Conservation (phyloP, 2,888 invertebrate genomes). For the Suillia variegata region DNA sequence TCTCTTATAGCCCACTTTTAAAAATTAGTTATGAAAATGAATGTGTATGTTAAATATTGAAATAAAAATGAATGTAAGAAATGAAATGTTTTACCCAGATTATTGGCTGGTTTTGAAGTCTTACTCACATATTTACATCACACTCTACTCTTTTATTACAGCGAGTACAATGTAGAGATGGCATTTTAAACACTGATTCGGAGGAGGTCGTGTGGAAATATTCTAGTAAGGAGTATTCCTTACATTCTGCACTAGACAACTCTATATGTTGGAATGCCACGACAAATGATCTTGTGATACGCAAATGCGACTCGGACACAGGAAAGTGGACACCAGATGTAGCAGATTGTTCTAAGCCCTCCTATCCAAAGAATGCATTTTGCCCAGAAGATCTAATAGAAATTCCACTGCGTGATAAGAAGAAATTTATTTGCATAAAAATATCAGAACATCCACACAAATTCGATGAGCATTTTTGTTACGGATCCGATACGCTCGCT, state of each 20-base stretch:
- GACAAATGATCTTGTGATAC: constrained; percentile 28
- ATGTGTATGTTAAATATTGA: no score
- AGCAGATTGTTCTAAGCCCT: constrained; percentile 27
- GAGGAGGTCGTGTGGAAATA: constrained; percentile 35
- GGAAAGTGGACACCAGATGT: constrained; percentile 33
- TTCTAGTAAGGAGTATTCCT: constrained; percentile 16
- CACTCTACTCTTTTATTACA: no score
- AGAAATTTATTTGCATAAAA: constrained; percentile 46
- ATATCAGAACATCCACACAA: constrained; percentile 42
- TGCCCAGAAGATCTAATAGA: constrained; percentile 48
- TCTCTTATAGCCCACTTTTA: no score
- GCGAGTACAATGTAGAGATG: no score
- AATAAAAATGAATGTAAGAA: no score
- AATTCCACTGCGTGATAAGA: constrained; percentile 22
- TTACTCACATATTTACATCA: no score
- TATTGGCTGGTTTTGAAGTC: no score
- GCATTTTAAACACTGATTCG: background rate
- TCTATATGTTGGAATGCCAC: constrained; percentile 2
- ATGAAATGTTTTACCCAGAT: no score
- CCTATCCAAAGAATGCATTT: constrained; percentile 23
- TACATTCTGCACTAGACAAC: constrained; percentile 33
- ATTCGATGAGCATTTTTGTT: constrained; percentile 45
- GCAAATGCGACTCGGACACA: constrained; percentile 35
- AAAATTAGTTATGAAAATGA: no score
- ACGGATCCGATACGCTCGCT: constrained; percentile 41